Percentiles rank a stretch among this genome's conserved stretches.
These are phyloP conservation scores for Pluvianellus socialis DNA, from an alignment of 2,113 vertebrate genomes.

Conservation along the genomic window DNA sequence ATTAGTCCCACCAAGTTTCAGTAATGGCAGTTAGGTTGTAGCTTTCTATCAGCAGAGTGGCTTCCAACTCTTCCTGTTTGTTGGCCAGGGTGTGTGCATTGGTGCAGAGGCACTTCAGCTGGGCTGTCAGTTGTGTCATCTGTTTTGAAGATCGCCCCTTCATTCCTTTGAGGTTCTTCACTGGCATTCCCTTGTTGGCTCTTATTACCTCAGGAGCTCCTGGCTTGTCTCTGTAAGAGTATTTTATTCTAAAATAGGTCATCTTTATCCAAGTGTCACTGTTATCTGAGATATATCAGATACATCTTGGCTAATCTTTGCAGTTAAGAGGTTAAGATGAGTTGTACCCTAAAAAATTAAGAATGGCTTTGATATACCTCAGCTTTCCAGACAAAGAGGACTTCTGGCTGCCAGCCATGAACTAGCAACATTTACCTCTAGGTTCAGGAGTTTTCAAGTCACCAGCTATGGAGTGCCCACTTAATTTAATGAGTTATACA, in stretches of 20 bases:
- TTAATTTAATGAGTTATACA: constrained; percentile 25
- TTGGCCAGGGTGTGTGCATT: neutral
- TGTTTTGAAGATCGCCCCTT: neutral
- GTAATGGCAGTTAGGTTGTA: too few relatives aligned
- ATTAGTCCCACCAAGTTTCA: too few relatives aligned
- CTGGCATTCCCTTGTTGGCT: neutral
- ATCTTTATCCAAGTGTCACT: neutral
- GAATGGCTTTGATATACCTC: neutral
- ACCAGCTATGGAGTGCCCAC: neutral
- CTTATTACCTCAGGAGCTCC: neutral
- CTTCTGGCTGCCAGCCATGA: neutral
- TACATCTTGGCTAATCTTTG: neutral
- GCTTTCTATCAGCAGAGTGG: too few relatives aligned
- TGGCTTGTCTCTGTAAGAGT: neutral
- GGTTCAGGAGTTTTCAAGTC: neutral
- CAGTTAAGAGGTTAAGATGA: neutral
- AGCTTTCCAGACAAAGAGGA: neutral
- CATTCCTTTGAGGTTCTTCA: neutral
- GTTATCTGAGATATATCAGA: neutral
- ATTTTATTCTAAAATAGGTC: neutral
- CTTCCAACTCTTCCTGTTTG: too few relatives aligned
- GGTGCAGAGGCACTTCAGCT: neutral
- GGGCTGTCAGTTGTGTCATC: neutral
- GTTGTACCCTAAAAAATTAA: neutral
- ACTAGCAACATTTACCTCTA: neutral